Base-by-base conservation (phyloP, 2,888 invertebrate species). In the Netelia fuscicornis region DNA sequence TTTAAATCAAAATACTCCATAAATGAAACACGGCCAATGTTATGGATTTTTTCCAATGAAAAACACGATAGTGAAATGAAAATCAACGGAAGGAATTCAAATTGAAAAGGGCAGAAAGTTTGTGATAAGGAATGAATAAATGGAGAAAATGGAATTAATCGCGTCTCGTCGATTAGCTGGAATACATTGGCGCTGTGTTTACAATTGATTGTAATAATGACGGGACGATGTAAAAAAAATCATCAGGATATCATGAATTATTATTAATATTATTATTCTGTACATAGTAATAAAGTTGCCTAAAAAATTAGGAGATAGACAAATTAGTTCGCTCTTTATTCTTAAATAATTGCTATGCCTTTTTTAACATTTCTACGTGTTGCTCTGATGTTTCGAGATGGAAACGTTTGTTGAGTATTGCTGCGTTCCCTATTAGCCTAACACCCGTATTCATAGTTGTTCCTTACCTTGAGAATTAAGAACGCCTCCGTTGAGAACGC, bases 241-340 rank as follows among this genome's bases (percentile, higher is more conserved):
- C 68, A 85, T 81, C 76, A 83, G 82, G 86, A 86, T 77, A 85
- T 81, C 81, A 85, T 75, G 60, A 83, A 78, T 76, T 75, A 78
- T 81, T 80, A 77, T 76, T 81, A 76, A 44, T 70, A 83, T 84
- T 81, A 81, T 81, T 74, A 84, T 81, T 81, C 74, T 86, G 86
- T 86, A 86, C 75, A 86, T 86, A 86, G 83, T 78, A 37, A 37
- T 37, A 85, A 80, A 37, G 71, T 64, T 79, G 80, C 20, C 75
- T 80, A 54, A 74, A 83, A 86, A 74, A 48, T 13, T 83, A 83
- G 83, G 71, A 80, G 10, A 44, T 70, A 75, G 37, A 62, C 76
- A 74, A 80, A 77, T 65, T 44, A 75, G 13, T 25, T 65, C 5
- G 52, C 17, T n/a, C 10, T 54, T 78, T 70, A 68, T 77, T 78